Base-by-base conservation (phyloP, 2,888 invertebrate genomes). In the Phytoseiulus persimilis region DNA sequence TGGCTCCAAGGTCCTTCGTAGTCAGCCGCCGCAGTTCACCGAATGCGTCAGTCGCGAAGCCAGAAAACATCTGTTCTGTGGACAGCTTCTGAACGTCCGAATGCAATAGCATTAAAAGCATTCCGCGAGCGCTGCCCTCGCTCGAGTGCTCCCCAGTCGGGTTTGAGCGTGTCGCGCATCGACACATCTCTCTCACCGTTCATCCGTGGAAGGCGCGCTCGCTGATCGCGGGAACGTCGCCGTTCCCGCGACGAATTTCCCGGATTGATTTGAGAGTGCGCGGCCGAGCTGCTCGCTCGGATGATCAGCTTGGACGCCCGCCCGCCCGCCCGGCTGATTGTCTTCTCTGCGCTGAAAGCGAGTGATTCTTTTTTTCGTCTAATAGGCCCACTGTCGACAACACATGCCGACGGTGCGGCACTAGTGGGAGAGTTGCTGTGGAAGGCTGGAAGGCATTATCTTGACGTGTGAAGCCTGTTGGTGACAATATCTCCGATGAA, bases 401-500 rank as follows among this genome's bases (percentile, higher is more conserved):
- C 65, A 65, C 65, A 65, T 28, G 65, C 65, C 65, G 65, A 65
- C 28, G 65, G 65, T 65, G 65, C 39, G 39, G 39, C 65, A 65
- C 65, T 65, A 65, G 65, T 65, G 5, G 65, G 65, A 65, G 65
- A 65, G 65, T 65, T 65, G 65, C 65, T 65, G 65, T 65, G 65
- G 65, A 65, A 65, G 65, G 18, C 14, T 65, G 18, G 65, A 65
- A 65, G 65, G 65, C 28, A 65, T 65, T 65, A 65, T 65, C 65
- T 65, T 65, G 65, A 65, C 65, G 65, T 65, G 65, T 28, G 65
- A 65, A 65, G 65, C 65, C 65, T 65, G 65, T 65, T 65, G 65
- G 65, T 65, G 65, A 65, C 65, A 65, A 65, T 65, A 65, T 65
- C 65, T 65, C 65, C 65, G 65, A 65, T 65, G 65, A 65, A 65